Base-by-base conservation (phyloP, 1,140 invertebrate species). In the Stegodyphus dumicola region DNA sequence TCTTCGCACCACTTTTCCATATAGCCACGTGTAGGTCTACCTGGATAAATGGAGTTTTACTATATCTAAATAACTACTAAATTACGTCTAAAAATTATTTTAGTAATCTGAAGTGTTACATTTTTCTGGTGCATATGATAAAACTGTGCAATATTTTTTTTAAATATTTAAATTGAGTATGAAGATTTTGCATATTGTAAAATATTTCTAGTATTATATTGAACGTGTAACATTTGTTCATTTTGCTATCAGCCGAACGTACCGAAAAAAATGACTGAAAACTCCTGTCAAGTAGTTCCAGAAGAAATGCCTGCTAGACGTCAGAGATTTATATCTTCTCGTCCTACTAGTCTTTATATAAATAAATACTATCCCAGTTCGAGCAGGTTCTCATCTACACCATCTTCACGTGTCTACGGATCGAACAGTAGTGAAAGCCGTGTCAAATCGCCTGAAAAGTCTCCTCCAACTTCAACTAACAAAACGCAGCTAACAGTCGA, bases 341-440 rank as follows among this genome's bases (percentile, higher is more conserved):
- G 80, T 6, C 76, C 80, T 9, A 78, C 86, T 49, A 77, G 78
- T n/a, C 17, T 77, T 2, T 87, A 87, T 51, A 33, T 78, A n/a
- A 80, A 79, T 54, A 78, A 67, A 13, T 87, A 87, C 71, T 87
- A 87, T 48, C 69, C 70, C 2, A 87, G 73, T 18, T 33, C 67
- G 0, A 64, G 65, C 13, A 7, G 78, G 10, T 87, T 51, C 53
- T 54, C 49, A 13, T 56, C 71, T 5, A 77, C 79, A 7, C 52
- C 85, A 48, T 52, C 71, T 0, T 7, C 65, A 6, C 60, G 85
- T 18, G 15, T 56, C 5, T 78, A 73, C 71, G 73, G 71, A 6
- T 65, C 56, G 49, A 74, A 54, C 49, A 33, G 17, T 11, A n/a
- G 11, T 3, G 13, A 54, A 15, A 60, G 4, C 53, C 48, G 11